A percentile compares a stretch with the other conserved stretches of the same genome.
Conservation (phyloP, 2,888 invertebrate species). For the Smittia sp. region DNA sequence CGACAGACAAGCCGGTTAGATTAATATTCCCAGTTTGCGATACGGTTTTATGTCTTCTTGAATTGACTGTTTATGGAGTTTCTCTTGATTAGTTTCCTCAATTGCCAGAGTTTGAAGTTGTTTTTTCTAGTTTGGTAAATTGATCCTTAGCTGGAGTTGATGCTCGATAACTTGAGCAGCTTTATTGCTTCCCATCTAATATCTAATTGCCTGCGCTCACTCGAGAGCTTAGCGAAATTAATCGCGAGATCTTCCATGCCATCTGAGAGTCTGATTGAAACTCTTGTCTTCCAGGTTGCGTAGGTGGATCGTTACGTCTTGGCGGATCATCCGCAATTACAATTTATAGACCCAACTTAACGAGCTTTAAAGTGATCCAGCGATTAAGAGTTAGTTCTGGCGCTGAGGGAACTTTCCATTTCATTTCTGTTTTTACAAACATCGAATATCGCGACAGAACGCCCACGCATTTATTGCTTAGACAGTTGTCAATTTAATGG, state of each 20-base stretch:
- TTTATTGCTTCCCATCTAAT: not conserved
- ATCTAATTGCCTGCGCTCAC: not conserved
- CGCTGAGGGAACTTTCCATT: not conserved
- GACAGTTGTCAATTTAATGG: conserved; percentile 8
- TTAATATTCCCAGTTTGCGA: not conserved
- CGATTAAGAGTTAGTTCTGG: no score
- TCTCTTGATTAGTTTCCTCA: not conserved
- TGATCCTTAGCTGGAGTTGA: not conserved
- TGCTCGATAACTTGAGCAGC: not conserved
- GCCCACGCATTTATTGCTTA: conserved; percentile 7
- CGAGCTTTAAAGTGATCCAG: not conserved
- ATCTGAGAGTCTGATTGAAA: not conserved
- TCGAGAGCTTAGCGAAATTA: not conserved
- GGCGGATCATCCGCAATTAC: not conserved
- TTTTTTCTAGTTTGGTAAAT: no score
- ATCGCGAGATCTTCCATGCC: not conserved
- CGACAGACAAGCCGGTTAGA: not conserved
- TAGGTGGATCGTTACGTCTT: not conserved
- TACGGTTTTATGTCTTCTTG: no score
- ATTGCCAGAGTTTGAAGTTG: not conserved
- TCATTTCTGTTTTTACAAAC: not conserved
- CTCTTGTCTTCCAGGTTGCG: not conserved
- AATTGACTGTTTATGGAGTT: not conserved
- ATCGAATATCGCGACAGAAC: not conserved
- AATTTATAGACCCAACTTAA: not conserved